These are phyloP conservation scores for Eupeodes latifasciatus DNA, from an alignment of 2,888 invertebrate species.

Conservation along the genomic window DNA sequence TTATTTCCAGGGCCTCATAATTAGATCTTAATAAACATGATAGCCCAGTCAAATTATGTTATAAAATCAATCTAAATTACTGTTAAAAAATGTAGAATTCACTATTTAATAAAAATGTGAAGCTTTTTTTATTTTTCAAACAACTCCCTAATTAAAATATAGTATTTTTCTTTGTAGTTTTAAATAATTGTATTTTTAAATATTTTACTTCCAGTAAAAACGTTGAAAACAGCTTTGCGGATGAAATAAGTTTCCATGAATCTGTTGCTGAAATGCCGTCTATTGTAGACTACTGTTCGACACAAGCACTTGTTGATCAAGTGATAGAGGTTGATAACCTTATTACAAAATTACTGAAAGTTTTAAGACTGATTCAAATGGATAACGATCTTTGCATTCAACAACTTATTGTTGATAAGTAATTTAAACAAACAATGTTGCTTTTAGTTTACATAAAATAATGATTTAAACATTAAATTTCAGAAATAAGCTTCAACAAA, in stretches of 20 bases:
- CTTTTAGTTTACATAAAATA: not conserved
- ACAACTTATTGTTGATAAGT: constrained; percentile 88
- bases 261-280: constrained; percentile 85
- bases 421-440: constrained; percentile 78
- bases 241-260: constrained; percentile 84
- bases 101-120: too few species aligned
- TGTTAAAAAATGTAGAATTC: too few species aligned
- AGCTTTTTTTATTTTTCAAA: too few species aligned
- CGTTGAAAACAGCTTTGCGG: constrained; percentile 81
- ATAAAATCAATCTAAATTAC: too few species aligned
- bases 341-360: constrained; percentile 89
- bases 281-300: constrained; percentile 85
- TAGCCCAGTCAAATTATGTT: too few species aligned
- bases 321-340: constrained; percentile 91
- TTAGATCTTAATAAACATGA: too few species aligned
- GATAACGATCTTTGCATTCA: constrained; percentile 89
- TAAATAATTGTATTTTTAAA: not conserved
- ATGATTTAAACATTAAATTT: constrained; percentile 29
- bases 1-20: too few species aligned
- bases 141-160: too few species aligned
- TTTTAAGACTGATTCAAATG: constrained; percentile 89
- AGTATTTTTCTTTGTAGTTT: too few species aligned
- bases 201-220: constrained; percentile 46
- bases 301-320: constrained; percentile 88
- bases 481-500: constrained; percentile 84